Evolutionary conservation across 2,888 invertebrate genomes (phyloP).

Genomic region (Escarpia spicata): DNA sequence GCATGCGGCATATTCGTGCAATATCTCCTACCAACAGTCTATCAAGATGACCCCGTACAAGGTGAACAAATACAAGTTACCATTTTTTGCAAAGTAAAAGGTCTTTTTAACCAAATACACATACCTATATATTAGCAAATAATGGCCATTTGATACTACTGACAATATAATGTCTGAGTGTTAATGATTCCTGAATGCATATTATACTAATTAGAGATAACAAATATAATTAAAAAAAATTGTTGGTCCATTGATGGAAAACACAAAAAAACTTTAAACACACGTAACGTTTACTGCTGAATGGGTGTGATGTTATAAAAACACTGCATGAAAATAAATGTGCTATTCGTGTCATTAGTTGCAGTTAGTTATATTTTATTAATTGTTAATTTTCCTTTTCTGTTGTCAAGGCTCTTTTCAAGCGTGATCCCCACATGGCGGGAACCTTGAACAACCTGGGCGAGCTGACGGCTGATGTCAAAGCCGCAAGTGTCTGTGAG

Average conservation of each 20-base stretch:
- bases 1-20: too few relatives aligned
- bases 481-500: background rate
- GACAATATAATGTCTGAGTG: background rate
- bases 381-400: background rate
- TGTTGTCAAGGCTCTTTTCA: background rate
- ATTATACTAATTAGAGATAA: too few relatives aligned
- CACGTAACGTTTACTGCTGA: too few relatives aligned
- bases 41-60: too few relatives aligned
- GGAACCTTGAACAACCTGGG: background rate
- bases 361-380: background rate
- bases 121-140: background rate
- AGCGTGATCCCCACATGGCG: background rate
- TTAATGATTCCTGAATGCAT: too few relatives aligned
- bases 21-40: too few relatives aligned
- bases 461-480: background rate
- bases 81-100: background rate
- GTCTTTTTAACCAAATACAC: background rate
- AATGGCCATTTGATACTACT: background rate
- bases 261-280: too few relatives aligned
- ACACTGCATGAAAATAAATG: background rate
- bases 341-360: background rate
- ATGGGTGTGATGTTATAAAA: background rate
- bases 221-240: too few relatives aligned
- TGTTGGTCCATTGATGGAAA: too few relatives aligned
- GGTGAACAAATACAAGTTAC: background rate